phyloP scores from a whole-genome alignment of 2,113 vertebrate species.

The Pangasianodon gigas region DNA sequence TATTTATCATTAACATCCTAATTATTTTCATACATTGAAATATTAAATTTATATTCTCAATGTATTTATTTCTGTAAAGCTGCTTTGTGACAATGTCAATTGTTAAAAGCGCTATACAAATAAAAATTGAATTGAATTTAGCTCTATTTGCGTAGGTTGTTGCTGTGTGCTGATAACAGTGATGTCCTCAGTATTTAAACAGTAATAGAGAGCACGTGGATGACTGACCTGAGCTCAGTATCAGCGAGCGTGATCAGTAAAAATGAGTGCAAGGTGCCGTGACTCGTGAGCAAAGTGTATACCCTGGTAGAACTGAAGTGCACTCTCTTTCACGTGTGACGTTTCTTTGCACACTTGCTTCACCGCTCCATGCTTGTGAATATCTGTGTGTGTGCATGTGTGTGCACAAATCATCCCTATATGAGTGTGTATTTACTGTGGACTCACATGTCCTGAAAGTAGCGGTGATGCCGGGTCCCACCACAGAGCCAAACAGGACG shows the following conservation, averaged over 20 bases:
- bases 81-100: too few species aligned
- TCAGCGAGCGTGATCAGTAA: not conserved
- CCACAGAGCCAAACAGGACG: constrained; percentile 79
- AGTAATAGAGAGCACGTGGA: not conserved
- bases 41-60: too few species aligned
- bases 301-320: not conserved
- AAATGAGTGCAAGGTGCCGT: not conserved
- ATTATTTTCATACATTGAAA: too few species aligned
- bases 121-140: too few species aligned
- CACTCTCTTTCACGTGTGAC: not conserved
- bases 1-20: not conserved
- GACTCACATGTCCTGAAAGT: constrained; percentile 85
- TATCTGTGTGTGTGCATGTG: not conserved
- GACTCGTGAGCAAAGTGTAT: not conserved
- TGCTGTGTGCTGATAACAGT: not conserved
- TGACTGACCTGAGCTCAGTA: not conserved
- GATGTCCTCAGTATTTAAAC: not conserved
- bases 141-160: too few species aligned
- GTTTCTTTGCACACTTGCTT: not conserved
- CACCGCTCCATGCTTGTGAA: too few species aligned
- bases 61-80: too few species aligned
- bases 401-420: not conserved
- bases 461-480: constrained; percentile 82
- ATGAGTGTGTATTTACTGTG: constrained; percentile 18
- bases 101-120: too few species aligned